Conservation (phyloP, 2,888 invertebrate genomes). For the Teinopalpus imperialis region DNA sequence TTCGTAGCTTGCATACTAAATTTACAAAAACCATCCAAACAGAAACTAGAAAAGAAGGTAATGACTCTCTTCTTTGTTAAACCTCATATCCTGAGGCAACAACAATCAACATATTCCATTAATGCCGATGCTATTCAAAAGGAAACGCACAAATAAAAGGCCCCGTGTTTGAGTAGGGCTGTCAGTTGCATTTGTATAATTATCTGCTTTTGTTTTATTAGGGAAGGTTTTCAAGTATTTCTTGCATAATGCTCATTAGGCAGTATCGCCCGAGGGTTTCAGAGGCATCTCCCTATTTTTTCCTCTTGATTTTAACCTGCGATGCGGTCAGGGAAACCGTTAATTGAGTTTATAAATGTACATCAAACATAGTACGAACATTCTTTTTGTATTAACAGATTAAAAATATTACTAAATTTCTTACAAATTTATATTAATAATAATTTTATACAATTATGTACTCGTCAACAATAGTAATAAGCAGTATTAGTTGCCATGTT, state of each 20-base stretch:
- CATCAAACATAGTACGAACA: not conserved
- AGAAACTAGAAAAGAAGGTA: constrained; percentile 21
- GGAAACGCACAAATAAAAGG: constrained; percentile 22
- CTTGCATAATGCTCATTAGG: constrained; percentile 26
- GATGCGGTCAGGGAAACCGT: constrained; percentile 10
- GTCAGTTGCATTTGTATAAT: constrained; percentile 24
- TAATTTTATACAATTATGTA: too few species aligned
- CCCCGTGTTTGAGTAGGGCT: constrained; percentile 21
- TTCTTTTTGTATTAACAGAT: too few species aligned
- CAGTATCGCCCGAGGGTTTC: constrained; percentile 17
- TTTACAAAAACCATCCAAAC: too few species aligned
- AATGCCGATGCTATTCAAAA: constrained; percentile 18
- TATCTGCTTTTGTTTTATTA: constrained; percentile 25
- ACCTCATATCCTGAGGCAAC: constrained; percentile 2
- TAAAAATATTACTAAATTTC: too few species aligned
- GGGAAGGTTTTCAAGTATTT: constrained; percentile 18
- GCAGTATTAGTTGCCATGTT: too few species aligned
- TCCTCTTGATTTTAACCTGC: constrained; percentile 7
- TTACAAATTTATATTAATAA: too few species aligned
- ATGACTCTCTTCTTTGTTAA: constrained; percentile 16
- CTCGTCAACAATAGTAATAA: too few species aligned
- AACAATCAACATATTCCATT: constrained; percentile 22
- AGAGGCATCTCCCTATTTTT: constrained; percentile 3
- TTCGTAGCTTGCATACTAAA: too few species aligned
- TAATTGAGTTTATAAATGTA: constrained; percentile 20